A percentile compares a stretch with the other conserved stretches of the same genome.
phyloP scores from a whole-genome alignment of 2,888 invertebrate genomes.

The Cataglyphis cursor region DNA sequence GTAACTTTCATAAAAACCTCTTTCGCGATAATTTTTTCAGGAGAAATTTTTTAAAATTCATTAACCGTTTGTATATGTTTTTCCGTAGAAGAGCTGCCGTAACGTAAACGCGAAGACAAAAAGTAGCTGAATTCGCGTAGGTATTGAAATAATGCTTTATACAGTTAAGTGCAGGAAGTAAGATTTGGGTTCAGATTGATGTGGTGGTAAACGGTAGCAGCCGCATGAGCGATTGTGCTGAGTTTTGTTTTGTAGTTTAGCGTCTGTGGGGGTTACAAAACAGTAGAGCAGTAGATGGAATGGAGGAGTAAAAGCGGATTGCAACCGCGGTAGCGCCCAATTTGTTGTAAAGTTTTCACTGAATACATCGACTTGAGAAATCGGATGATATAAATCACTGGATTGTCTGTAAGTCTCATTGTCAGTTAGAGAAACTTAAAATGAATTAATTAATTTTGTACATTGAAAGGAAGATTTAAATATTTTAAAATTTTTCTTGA shows the following conservation, averaged over 20 bases:
- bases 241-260: constrained; percentile 50
- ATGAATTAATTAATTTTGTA: constrained; percentile 13
- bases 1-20: neutral
- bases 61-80: neutral
- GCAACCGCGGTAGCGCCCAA: constrained; percentile 30
- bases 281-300: constrained; percentile 20
- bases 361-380: constrained; percentile 26
- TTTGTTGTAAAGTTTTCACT: constrained; percentile 45
- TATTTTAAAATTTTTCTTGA: neutral
- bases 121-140: neutral
- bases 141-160: constrained; percentile 22
- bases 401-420: neutral
- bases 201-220: constrained; percentile 29
- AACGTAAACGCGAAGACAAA: neutral
- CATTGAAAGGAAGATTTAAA: neutral
- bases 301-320: constrained; percentile 46
- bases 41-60: constrained; percentile 34
- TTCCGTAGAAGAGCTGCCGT: neutral
- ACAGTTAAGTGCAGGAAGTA: constrained; percentile 52
- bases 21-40: neutral
- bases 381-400: constrained; percentile 10
- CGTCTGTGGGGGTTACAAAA: constrained; percentile 42
- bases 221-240: constrained; percentile 48
- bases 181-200: constrained; percentile 46
- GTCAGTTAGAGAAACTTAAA: neutral